Conservation (phyloP, 2,113 vertebrate species). For the Nyctibius bracteatus region DNA sequence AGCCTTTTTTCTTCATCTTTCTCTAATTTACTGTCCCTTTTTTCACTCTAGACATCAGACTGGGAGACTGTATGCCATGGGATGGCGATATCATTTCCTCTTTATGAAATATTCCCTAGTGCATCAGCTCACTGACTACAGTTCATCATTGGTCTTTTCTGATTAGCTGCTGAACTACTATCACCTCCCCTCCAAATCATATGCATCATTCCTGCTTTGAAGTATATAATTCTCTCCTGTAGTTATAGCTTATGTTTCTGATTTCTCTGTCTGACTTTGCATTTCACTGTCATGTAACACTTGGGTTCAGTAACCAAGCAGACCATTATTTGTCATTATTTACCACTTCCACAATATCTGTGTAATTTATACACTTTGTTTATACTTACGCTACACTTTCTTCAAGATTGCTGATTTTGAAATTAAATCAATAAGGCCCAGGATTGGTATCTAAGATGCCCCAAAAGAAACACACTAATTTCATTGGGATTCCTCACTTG, state of each 20-base stretch:
- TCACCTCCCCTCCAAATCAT: neutral
- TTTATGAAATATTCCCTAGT: neutral
- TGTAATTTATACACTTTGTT: neutral
- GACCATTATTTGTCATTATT: neutral
- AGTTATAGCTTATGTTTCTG: neutral
- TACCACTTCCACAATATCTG: neutral
- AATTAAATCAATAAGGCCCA: neutral
- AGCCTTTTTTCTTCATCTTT: neutral
- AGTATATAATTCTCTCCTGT: neutral
- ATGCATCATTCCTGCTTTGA: neutral
- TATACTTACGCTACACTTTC: neutral
- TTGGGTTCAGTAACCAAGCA: neutral
- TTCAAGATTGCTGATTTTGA: neutral
- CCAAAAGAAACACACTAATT: neutral
- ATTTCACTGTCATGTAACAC: neutral
- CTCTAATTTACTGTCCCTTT: neutral
- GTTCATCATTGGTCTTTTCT: neutral
- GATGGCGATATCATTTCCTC: neutral
- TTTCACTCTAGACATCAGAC: neutral
- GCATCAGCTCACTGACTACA: neutral
- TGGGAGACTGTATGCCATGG: neutral
- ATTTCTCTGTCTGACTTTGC: neutral
- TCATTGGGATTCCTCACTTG: neutral
- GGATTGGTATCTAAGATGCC: neutral
- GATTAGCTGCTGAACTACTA: neutral